Base-by-base conservation (phyloP, 2,888 invertebrate genomes). In the Aspidapion aeneum region DNA sequence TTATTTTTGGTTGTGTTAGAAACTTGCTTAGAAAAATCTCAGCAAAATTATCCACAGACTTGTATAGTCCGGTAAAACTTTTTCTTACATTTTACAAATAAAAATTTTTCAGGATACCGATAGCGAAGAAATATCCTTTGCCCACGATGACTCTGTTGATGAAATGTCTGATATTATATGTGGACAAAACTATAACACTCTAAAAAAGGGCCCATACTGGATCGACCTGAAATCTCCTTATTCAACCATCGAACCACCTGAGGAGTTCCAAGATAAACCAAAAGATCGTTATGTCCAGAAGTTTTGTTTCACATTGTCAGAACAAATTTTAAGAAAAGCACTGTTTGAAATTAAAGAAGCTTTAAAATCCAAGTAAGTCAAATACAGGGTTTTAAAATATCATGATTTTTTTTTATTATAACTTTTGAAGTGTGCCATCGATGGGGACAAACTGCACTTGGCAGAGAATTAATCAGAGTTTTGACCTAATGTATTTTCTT, bases 21-120 rank as follows among this genome's bases (percentile, higher is more conserved):
- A n/a, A n/a, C n/a, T n/a, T n/a, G n/a, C n/a, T n/a, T n/a, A n/a
- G n/a, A n/a, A n/a, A n/a, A n/a, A n/a, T n/a, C n/a, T n/a, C n/a
- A n/a, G n/a, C n/a, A n/a, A n/a, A n/a, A n/a, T n/a, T n/a, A n/a
- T n/a, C n/a, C n/a, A n/a, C n/a, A n/a, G n/a, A n/a, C n/a, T n/a
- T n/a, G n/a, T n/a, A n/a, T n/a, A n/a, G n/a, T n/a, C n/a, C n/a
- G n/a, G n/a, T n/a, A n/a, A n/a, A n/a, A n/a, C n/a, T n/a, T n/a
- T n/a, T n/a, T n/a, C n/a, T n/a, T n/a, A n/a, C n/a, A n/a, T n/a
- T n/a, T n/a, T n/a, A n/a, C n/a, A n/a, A n/a, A n/a, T n/a, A n/a
- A n/a, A n/a, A n/a, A n/a, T n/a, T n/a, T n/a, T n/a, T 35, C 88
- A 89, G 81, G 91, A 91, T 79, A 93, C 91, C 78, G 93, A 93